A percentile compares a stretch with the other conserved stretches of the same genome.
Conservation (phyloP, 2,797 vertebrate genomes). For the Lutjanus argentimaculatus region DNA sequence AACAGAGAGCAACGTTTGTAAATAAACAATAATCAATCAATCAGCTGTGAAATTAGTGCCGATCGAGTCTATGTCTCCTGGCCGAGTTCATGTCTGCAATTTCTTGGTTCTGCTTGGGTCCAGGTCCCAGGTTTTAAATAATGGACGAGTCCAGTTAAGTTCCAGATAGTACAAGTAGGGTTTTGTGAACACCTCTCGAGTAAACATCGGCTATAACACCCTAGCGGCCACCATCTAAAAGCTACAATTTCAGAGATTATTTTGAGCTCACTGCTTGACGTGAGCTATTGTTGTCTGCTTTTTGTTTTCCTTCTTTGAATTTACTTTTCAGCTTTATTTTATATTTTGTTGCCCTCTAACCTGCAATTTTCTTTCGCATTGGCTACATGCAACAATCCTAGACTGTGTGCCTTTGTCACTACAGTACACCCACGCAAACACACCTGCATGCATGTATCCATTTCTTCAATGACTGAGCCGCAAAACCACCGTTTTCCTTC, state of each 20-base stretch:
- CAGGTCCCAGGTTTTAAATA: no score
- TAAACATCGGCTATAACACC: background rate
- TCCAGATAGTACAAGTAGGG: no score
- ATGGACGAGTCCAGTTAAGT: no score
- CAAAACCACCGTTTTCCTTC: background rate
- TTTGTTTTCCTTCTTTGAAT: background rate
- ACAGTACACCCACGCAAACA: background rate
- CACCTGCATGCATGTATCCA: constrained; percentile 3
- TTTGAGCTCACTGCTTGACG: background rate
- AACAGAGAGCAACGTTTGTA: no score
- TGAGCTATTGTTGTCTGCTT: background rate
- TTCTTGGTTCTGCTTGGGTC: no score
- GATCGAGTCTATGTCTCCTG: no score
- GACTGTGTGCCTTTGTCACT: background rate
- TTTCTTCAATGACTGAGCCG: constrained; percentile 1
- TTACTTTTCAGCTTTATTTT: background rate
- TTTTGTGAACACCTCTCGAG: no score
- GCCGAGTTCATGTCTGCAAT: no score
- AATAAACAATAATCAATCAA: no score
- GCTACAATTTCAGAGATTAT: background rate
- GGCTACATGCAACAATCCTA: background rate
- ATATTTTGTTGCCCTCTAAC: background rate
- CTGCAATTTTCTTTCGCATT: background rate
- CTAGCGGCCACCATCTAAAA: background rate
- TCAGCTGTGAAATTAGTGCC: no score